Conservation (phyloP, 2,113 vertebrate genomes). For the Calyptomena viridis region DNA sequence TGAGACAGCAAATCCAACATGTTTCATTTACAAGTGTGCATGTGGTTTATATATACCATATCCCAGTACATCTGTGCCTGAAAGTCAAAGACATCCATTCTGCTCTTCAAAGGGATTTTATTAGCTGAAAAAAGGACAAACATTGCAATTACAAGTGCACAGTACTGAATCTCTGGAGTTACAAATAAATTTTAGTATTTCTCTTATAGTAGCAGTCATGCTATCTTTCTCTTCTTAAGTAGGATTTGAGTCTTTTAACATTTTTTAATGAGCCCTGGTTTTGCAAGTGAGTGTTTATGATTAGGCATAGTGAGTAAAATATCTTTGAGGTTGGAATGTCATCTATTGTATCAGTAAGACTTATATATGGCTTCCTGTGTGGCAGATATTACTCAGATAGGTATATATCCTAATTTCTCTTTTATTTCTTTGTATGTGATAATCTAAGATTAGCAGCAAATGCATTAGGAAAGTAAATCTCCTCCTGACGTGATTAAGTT, state of each 20-base stretch:
- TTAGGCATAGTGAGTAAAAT: background rate
- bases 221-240: background rate
- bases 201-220: background rate
- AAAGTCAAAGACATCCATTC: background rate
- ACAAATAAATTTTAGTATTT: background rate
- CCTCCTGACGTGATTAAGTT: background rate
- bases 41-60: background rate
- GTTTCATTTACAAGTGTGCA: background rate
- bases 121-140: background rate
- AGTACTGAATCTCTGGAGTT: background rate
- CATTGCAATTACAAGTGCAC: background rate
- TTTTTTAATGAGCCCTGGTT: background rate
- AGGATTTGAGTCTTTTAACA: background rate
- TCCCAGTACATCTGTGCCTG: background rate
- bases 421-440: background rate
- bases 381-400: background rate
- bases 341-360: background rate
- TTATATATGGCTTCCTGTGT: background rate
- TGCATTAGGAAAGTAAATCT: background rate
- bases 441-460: conserved; percentile 1
- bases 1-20: background rate
- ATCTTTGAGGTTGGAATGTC: background rate
- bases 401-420: background rate
- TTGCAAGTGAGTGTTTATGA: background rate
- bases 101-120: background rate